Conservation (phyloP, 2,888 invertebrate genomes). For the Ennomos fuscantarius region DNA sequence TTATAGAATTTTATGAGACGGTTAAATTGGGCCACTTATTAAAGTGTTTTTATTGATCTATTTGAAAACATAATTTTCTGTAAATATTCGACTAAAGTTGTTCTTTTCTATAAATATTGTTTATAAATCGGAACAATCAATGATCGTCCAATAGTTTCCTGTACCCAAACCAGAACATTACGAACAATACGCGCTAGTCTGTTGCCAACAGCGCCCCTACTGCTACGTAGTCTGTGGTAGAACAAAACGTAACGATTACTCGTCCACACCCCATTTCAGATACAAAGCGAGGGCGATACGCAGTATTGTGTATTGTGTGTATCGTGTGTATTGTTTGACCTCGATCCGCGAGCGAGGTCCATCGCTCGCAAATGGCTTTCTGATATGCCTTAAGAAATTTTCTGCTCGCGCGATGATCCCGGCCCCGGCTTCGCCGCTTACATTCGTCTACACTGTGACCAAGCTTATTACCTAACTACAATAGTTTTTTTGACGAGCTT, state of each 20-base stretch:
- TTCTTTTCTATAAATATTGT: too few species aligned
- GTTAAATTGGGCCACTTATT: too few species aligned
- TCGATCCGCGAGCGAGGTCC: constrained; percentile 15
- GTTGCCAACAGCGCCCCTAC: background rate
- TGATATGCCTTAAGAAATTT: constrained; percentile 27
- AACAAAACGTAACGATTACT: constrained; percentile 10
- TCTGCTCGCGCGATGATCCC: constrained; percentile 16
- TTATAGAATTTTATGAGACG: too few species aligned
- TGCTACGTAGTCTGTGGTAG: background rate
- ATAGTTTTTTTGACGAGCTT: too few species aligned
- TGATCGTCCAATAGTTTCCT: too few species aligned
- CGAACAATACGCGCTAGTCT: too few species aligned
- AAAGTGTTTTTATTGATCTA: too few species aligned
- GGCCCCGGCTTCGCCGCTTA: constrained; percentile 7
- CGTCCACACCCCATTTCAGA: constrained; percentile 10
- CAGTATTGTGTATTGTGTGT: constrained; percentile 5
- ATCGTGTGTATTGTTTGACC: constrained; percentile 15
- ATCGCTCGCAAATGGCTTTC: constrained; percentile 30
- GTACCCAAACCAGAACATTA: too few species aligned
- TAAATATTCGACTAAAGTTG: too few species aligned
- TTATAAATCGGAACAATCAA: too few species aligned
- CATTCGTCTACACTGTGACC: background rate
- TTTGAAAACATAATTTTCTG: too few species aligned
- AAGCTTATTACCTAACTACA: too few species aligned
- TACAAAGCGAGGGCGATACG: constrained; percentile 8